Base-by-base conservation (phyloP, 2,113 vertebrate species). In the Pangasianodon hypophthalmus region DNA sequence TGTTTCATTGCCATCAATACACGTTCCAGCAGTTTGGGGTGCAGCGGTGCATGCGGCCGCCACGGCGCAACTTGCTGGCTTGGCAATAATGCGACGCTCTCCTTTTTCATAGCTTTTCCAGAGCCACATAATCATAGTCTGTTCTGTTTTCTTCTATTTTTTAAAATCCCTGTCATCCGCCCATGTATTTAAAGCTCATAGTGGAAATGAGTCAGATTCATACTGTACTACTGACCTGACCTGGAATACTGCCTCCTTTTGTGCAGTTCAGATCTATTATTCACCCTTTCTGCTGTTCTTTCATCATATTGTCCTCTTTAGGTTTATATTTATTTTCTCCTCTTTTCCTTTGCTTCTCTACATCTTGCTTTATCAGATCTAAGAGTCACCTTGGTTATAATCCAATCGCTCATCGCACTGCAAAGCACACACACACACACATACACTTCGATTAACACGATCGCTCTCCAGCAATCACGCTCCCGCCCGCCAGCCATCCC, bases 331-430 rank as follows among this genome's bases (percentile, higher is more conserved):
- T 54, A n/a, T 44, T 48, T 24, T 14, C 46, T 75, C 41, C 4
- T 62, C 18, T 83, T 6, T 62, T 67, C 56, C 67, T 67, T 56
- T 84, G 37, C 50, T 80, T 41, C 58, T 29, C 81, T 37, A 21
- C 24, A 56, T 84, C 44, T 84, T 84, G 75, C 54, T 56, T 54
- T 46, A n/a, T 87, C 41, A 84, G 71, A 64, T 84, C 56, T 56
- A 84, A 84, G 88, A 81, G 88, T 91, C 88, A 88, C 88, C 88
- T 90, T 90, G 91, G 82, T 88, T 48, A 73, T 58, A 75, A 84
- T 91, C 87, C 79, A 67, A 88, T 88, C 32, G n/a, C 81, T 84
- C 41, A 84, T 62, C 8, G 10, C 26, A 44, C 56, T 84, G 37
- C 56, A 62, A 84, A 44, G 1, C 46, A 29, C 19, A n/a, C 90